phyloP scores from a whole-genome alignment of 2,888 invertebrate species.

The Oxytorus armatus region DNA sequence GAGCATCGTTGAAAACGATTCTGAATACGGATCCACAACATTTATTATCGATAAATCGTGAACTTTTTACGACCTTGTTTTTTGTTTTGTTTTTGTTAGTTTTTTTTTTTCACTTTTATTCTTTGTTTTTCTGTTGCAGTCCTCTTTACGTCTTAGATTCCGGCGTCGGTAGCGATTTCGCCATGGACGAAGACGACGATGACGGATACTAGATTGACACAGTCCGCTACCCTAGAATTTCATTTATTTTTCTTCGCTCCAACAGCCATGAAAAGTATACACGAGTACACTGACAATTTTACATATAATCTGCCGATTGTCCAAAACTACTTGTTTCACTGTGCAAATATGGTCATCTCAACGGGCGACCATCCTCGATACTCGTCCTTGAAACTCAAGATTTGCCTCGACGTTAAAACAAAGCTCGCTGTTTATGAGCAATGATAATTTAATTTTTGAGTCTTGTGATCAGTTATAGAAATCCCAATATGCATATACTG shows the following conservation, averaged over 20 bases:
- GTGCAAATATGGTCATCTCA: too few species aligned
- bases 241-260: too few species aligned
- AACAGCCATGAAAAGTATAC: too few species aligned
- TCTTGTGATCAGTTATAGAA: slow-evolving; percentile 2
- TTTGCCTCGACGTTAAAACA: background rate
- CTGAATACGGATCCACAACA: background rate
- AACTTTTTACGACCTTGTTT: slow-evolving; percentile 15
- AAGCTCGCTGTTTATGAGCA: background rate
- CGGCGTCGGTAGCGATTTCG: slow-evolving; percentile 91
- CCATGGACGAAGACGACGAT: slow-evolving; percentile 93
- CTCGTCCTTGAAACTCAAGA: too few species aligned
- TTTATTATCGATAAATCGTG: background rate
- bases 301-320: slow-evolving; percentile 10
- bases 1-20: too few species aligned
- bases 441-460: slow-evolving; percentile 16
- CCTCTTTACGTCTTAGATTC: slow-evolving; percentile 93
- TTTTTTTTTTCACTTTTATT: slow-evolving; percentile 34
- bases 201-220: slow-evolving; percentile 70
- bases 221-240: background rate
- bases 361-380: too few species aligned
- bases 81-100: slow-evolving; percentile 16
- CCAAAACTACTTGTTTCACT: background rate
- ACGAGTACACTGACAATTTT: background rate
- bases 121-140: slow-evolving; percentile 85
- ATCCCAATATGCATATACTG: slow-evolving; percentile 14